Evolutionary conservation across 2,888 invertebrate species (phyloP), one percentile per base, ranked within the genome.

Genomic region (Malthinus seriepunctatus): DNA sequence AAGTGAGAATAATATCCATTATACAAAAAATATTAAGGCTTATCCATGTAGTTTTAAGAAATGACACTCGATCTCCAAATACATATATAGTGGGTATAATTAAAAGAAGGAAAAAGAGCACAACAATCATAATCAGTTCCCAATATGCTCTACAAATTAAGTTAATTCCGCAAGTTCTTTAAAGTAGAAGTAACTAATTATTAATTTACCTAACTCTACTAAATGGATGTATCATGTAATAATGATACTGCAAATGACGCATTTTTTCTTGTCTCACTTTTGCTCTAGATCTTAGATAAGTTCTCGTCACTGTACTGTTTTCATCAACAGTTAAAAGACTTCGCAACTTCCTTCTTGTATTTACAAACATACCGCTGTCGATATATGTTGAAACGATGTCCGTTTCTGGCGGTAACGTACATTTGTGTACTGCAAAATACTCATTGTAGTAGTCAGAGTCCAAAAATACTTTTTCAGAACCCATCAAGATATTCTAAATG

Each of bases 221-320:
- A 72, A 78, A 80, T 3, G 81, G 80, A 63, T 81, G 80, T 66
- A 76, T 74, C 14, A 77, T 65, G 47, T 70, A 63, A 62, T 67
- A 67, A 56, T 67, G 55, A 6, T 69, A 59, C 1, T 64, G 58
- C 62, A 46, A 23, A 42, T 52, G 31, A 67, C 46, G 60, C 74
- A 76, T 1, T 74, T 67, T 31, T 63, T 71, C 42, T 71, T 71
- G 65, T 77, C 79, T 15, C 60, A 33, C 69, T 1, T 72, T 72
- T 52, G 68, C 61, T 53, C 67, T 66, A 32, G 69, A 70, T 57
- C 72, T 73, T 33, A 69, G 57, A 46, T 57, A 62, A 14, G 31
- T 51, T 49, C 62, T 65, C 32, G 64, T 66, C 2, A 62, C 32
- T 6, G 62, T 59, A 59, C 65, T 66, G 7, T 51, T 52, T 9